Base-by-base conservation (phyloP, 2,113 vertebrate species). In the Patagioenas fasciata region DNA sequence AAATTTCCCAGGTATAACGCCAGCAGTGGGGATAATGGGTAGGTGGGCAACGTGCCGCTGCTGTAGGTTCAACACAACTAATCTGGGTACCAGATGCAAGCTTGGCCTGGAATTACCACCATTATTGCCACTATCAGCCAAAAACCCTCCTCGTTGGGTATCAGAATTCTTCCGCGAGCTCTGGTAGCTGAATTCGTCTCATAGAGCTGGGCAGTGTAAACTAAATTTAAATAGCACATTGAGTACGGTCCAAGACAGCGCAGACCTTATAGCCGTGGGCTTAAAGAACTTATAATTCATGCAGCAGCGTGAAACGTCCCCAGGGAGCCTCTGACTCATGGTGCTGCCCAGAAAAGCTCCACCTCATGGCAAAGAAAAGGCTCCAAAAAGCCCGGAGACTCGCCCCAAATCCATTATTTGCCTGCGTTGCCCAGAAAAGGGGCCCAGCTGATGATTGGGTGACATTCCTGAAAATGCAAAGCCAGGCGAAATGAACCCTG, bases 351-450 rank as follows among this genome's bases (percentile, higher is more conserved):
- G 23, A 47, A 61, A 70, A 47, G 17, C 31, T 65, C 50, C 5
- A 2, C 26, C 36, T 58, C 36, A 28, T n/a, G 0, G 0, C 19
- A 48, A 62, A 60, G 32, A 15, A n/a, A 57, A 60, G 40, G 29
- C n/a, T 48, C 50, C 48, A 13, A 57, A n/a, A 62, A 48, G 31
- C 40, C 19, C 0, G 0, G 15, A 64, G 50, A 40, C 16, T 21
- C 57, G 44, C 17, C 58, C 13, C 4, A 70, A 48, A 25, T 9
- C 40, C 34, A 28, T 19, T 38, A 28, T 34, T 13, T 6, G 21
- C 38, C 50, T 15, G 19, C 12, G 4, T 28, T 16, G 32, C 24
- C 58, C 51, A 34, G 25, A 34, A 50, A 40, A 44, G 34, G 13
- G 65, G 50, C 24, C 40, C 31, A 24, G 13, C 1, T 11, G 50